Conservation (phyloP, 37 sponge, comb jelly and placozoan genomes). For the Theonella swinhoei region DNA sequence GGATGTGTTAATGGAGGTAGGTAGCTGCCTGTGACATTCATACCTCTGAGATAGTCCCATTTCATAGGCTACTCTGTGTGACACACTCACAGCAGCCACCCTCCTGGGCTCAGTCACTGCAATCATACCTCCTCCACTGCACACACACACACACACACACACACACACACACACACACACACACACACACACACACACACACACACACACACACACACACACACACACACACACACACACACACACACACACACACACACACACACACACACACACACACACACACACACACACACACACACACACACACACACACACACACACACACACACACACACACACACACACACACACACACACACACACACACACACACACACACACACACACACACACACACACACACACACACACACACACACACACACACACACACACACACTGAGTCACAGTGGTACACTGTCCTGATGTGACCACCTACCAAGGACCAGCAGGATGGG, state of each 20-base stretch:
- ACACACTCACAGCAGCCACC: conserved; percentile 91
- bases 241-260: not conserved
- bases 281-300: too few species aligned
- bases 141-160: too few species aligned
- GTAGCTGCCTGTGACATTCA: too few species aligned
- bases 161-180: not conserved
- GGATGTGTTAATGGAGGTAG: too few species aligned
- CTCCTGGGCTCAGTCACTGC: conserved; percentile 94
- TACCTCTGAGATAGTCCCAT: conserved; percentile 64
- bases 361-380: too few species aligned
- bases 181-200: not conserved
- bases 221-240: not conserved
- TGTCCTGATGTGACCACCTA: not conserved
- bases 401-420: too few species aligned
- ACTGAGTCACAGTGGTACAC: not conserved
- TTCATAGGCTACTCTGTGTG: conserved; percentile 84
- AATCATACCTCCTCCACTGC: conserved; percentile 40
- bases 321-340: too few species aligned
- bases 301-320: too few species aligned
- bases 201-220: conserved; percentile 5
- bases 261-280: too few species aligned
- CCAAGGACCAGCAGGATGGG: not conserved
- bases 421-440: too few species aligned
- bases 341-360: too few species aligned
- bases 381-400: too few species aligned